A percentile compares a stretch with the other conserved stretches of the same genome.
These are phyloP conservation scores for Erebia palarica DNA, from an alignment of 2,888 invertebrate species.

Conservation along the genomic window DNA sequence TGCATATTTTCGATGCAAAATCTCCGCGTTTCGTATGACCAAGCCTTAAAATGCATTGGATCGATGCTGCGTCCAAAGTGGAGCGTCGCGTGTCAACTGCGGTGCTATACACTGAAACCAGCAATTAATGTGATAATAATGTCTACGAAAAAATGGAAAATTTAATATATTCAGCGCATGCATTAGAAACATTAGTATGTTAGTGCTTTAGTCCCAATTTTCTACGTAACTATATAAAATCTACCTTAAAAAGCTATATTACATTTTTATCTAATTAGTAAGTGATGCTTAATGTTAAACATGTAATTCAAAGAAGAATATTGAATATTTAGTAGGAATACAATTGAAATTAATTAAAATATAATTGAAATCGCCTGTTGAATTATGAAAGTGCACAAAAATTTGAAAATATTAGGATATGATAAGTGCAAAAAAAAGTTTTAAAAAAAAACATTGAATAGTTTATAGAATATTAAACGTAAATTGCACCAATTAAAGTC, in stretches of 20 bases:
- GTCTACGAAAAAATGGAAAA: not conserved
- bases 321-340: no score
- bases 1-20: not conserved
- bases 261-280: no score
- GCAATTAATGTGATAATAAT: constrained; percentile 35
- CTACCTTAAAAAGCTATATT: no score
- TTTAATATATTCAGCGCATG: not conserved
- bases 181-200: no score
- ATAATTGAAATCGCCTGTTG: not conserved
- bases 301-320: not conserved
- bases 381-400: not conserved
- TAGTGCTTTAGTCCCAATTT: no score
- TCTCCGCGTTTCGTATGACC: not conserved
- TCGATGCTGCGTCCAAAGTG: constrained; percentile 47
- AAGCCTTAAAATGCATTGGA: constrained; percentile 35
- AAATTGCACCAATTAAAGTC: constrained; percentile 6
- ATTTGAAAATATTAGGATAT: no score
- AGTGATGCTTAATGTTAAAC: no score
- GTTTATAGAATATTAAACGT: not conserved
- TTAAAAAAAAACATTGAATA: not conserved
- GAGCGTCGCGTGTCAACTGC: constrained; percentile 54
- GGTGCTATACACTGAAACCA: constrained; percentile 40
- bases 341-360: no score
- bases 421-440: no score
- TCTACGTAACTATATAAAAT: no score